Conservation (phyloP, 2,113 vertebrate genomes). For the Heptranchias perlo region DNA sequence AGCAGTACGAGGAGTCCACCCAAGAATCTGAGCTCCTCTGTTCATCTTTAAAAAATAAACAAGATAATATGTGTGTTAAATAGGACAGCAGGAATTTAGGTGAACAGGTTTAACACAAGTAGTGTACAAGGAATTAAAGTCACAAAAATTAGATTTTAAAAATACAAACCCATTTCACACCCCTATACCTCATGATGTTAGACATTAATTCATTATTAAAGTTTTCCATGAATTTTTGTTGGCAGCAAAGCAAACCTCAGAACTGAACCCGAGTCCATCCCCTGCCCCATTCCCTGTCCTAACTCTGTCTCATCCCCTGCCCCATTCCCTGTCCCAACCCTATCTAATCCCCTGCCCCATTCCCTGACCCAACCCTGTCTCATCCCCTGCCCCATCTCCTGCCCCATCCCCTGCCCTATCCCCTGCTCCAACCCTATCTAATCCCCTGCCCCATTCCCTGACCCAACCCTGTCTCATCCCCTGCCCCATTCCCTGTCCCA, state of each 20-base stretch:
- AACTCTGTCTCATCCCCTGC: too few species aligned
- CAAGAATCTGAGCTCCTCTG: not conserved
- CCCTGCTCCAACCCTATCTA: too few species aligned
- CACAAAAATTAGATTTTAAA: not conserved
- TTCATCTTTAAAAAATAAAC: not conserved
- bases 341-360: too few species aligned
- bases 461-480: too few species aligned
- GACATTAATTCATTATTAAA: not conserved
- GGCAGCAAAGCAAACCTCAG: not conserved
- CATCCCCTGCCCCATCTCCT: too few species aligned
- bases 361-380: too few species aligned
- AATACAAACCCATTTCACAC: not conserved
- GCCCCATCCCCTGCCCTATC: too few species aligned
- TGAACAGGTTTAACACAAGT: not conserved
- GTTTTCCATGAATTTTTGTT: not conserved
- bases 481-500: too few species aligned
- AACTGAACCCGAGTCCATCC: too few species aligned
- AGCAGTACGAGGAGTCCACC: not conserved
- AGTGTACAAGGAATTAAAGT: not conserved
- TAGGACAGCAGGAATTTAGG: not conserved
- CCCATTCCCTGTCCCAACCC: too few species aligned
- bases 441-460: too few species aligned
- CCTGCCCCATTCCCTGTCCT: too few species aligned
- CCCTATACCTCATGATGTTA: not conserved
- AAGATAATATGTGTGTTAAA: not conserved